These are phyloP conservation scores for Grapholita molesta DNA, from an alignment of 1,140 invertebrate genomes.

Conservation along the genomic window DNA sequence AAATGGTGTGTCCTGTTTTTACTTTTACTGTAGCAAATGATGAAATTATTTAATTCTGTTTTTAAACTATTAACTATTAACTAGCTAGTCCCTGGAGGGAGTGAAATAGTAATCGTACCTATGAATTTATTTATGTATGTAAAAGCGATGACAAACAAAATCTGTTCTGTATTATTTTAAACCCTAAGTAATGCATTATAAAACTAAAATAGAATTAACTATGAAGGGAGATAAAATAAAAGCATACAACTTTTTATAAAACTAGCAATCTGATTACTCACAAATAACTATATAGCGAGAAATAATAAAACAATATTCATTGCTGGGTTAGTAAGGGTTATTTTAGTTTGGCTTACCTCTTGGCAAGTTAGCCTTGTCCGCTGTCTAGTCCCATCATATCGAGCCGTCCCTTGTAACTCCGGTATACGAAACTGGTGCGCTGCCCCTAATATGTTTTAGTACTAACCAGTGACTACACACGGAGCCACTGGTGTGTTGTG, in stretches of 20 bases:
- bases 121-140: no score
- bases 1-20: no score
- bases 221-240: constrained; percentile 24
- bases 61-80: no score
- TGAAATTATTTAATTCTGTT: no score
- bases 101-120: no score
- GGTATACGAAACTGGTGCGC: neutral
- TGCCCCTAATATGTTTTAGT: neutral
- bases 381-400: constrained; percentile 11
- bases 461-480: neutral
- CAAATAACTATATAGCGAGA: neutral
- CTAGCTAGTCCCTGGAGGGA: no score
- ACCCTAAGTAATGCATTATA: no score
- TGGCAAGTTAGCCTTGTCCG: neutral
- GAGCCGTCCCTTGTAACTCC: neutral
- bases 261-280: constrained; percentile 7
- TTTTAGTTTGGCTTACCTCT: neutral
- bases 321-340: neutral
- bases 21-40: no score
- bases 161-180: no score
- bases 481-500: neutral
- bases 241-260: constrained; percentile 29
- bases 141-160: no score
- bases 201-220: no score
- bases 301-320: neutral